These are phyloP conservation scores for Coptodon rendalli DNA, from an alignment of 2,113 vertebrate species.

Conservation along the genomic window DNA sequence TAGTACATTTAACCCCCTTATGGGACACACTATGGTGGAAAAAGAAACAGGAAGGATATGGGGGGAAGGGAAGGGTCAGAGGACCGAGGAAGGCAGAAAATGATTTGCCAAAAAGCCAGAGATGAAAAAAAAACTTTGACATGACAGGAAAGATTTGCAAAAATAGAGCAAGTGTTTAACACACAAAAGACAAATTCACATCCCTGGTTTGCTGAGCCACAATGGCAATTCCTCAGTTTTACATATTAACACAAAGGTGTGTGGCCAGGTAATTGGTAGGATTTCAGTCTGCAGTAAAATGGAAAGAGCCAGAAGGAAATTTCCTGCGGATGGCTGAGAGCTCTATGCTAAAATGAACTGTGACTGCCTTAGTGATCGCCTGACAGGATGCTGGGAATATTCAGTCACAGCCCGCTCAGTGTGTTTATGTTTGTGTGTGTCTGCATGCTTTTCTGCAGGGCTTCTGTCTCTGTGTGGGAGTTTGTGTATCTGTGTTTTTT, in stretches of 20 bases:
- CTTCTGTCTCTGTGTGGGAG: slow-evolving; percentile 37
- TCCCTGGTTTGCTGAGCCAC: background rate
- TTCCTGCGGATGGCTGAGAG: background rate
- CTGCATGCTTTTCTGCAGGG: slow-evolving; percentile 22
- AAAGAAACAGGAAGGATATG: slow-evolving; percentile 1
- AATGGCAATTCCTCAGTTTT: background rate
- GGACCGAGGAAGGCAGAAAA: background rate
- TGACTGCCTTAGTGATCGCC: slow-evolving; percentile 13
- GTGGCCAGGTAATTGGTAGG: background rate
- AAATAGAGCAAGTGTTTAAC: background rate
- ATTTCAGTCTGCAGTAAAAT: slow-evolving; percentile 1
- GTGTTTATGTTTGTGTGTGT: slow-evolving; percentile 15
- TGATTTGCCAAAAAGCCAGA: background rate
- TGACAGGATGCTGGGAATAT: slow-evolving; percentile 55
- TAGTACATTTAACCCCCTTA: slow-evolving; percentile 1
- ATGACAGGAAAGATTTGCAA: background rate
- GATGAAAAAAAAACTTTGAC: background rate
- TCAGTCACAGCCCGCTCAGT: slow-evolving; percentile 17
- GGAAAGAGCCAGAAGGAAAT: background rate
- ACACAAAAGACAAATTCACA: background rate
- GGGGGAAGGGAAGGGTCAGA: background rate
- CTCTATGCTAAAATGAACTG: slow-evolving; percentile 15
- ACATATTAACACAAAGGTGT: background rate
- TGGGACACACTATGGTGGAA: background rate
- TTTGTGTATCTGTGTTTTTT: slow-evolving; percentile 6